These are phyloP conservation scores for Benitochromis conjunctus DNA, from an alignment of 2,113 vertebrate genomes.

Conservation along the genomic window DNA sequence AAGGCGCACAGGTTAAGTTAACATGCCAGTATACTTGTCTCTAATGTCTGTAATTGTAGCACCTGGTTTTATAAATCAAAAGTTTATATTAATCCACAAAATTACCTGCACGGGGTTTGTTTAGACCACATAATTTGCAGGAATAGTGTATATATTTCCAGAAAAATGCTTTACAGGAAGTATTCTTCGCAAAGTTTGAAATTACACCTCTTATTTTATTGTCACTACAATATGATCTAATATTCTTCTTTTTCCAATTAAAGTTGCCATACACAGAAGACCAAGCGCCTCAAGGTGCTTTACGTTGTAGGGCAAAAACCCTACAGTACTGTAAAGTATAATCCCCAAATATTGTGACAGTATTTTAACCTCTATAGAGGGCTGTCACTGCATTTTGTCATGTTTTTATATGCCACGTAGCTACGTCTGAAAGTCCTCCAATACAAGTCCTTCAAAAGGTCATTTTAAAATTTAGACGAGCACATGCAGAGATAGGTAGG, in stretches of 20 bases:
- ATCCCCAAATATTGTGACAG: neutral
- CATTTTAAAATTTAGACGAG: no score
- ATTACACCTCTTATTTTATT: neutral
- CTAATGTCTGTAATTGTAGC: no score
- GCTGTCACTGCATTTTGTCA: neutral
- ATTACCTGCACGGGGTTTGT: no score
- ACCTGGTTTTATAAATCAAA: no score
- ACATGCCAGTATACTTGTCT: no score
- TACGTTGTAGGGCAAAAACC: rapidly evolving
- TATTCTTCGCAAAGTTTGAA: neutral
- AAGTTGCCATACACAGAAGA: neutral
- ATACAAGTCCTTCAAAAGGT: no score
- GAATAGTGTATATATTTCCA: neutral
- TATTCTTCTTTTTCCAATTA: neutral
- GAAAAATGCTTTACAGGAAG: neutral
- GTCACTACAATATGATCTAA: neutral
- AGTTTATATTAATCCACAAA: no score
- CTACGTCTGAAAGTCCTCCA: neutral
- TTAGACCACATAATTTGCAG: no score
- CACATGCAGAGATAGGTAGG: no score
- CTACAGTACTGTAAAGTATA: neutral
- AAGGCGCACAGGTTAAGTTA: no score
- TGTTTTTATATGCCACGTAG: neutral
- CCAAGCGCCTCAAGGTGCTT: neutral
- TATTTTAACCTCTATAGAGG: neutral